A percentile compares a stretch with the other conserved stretches of the same genome.
Conservation (phyloP, 2,888 invertebrate genomes). For the Polymixis lichenea region DNA sequence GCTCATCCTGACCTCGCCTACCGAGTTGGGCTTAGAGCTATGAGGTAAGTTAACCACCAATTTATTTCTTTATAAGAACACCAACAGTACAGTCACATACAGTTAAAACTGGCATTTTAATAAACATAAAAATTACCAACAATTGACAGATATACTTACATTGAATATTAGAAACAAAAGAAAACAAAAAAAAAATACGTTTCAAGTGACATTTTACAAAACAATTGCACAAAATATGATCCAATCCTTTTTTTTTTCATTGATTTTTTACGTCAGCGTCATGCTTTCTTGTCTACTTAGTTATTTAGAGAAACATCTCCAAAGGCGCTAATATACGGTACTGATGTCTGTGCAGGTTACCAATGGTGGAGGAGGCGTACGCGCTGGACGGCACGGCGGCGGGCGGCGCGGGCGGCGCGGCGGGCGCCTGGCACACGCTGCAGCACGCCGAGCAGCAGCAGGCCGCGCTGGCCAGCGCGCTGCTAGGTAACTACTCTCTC, state of each 20-base stretch:
- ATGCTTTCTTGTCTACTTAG: neutral
- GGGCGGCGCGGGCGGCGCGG: constrained; percentile 88
- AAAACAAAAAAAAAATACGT: too few species aligned
- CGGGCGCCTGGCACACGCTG: constrained; percentile 94
- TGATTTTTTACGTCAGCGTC: too few species aligned
- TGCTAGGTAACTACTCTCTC: constrained; percentile 88
- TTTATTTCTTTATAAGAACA: neutral
- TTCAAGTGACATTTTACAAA: too few species aligned
- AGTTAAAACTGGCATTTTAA: neutral
- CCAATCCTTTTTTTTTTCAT: too few species aligned
- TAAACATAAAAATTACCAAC: neutral
- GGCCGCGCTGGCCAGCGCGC: constrained; percentile 94
- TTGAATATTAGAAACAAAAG: too few species aligned
- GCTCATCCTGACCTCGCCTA: constrained; percentile 95
- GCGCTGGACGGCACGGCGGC: constrained; percentile 79
- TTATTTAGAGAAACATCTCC: neutral
- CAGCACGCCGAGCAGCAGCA: constrained; percentile 95
- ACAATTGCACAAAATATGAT: too few species aligned
- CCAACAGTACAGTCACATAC: neutral
- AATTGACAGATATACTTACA: neutral
- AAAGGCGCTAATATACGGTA: neutral
- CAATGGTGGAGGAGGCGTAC: constrained; percentile 92
- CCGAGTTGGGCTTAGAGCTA: constrained; percentile 94
- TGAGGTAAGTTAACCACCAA: constrained; percentile 84
- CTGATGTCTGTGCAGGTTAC: constrained; percentile 84